Base-by-base conservation (phyloP, 2,797 vertebrate genomes). In the Erethizon dorsatum region DNA sequence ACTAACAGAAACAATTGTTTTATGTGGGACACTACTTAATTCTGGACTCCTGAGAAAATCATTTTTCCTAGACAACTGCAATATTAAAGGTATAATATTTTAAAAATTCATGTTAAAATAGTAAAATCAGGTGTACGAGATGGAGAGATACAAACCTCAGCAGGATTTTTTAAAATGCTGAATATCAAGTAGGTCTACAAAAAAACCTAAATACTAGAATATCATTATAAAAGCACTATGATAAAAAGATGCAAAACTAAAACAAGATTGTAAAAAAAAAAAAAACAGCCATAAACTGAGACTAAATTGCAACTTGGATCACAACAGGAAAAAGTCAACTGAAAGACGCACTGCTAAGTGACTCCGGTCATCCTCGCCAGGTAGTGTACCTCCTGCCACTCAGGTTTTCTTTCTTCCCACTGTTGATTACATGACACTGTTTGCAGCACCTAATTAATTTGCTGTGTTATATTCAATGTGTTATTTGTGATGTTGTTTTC, bases 171-270 rank as follows among this genome's bases (percentile, higher is more conserved):
- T 6, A 90, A 80, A 92, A 89, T 92, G 3, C 50, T 71, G 41
- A 86, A 54, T n/a, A 71, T 88, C 83, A 92, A 94, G 12, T 45
- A 82, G 50, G 33, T 37, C 12, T 56, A 56, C 26, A 88, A 80
- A 28, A 87, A 96, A 96, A 75, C 11, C 28, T 85, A 73, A 91
- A 13, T 61, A 78, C 71, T 83, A 83, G 50, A 95, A 71, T 63
- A 91, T 37, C 24, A 93, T 73, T 93, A 61, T 45, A 78, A 80
- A 89, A 41, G 2, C 20, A 90, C 20, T 52, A 89, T 28, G 54
- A 73, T 73, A 67, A 82, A 84, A 94, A 87, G 65, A 56, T 57
- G 20, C 5, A 52, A 71, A 85, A 77, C 3, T 90, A 33, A 92
- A 93, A 73, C 2, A 86, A 93, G 50, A 91, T 26, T 37, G 26